phyloP scores from a whole-genome alignment of 2,113 vertebrate species.

The Trematocara unimaculatum region DNA sequence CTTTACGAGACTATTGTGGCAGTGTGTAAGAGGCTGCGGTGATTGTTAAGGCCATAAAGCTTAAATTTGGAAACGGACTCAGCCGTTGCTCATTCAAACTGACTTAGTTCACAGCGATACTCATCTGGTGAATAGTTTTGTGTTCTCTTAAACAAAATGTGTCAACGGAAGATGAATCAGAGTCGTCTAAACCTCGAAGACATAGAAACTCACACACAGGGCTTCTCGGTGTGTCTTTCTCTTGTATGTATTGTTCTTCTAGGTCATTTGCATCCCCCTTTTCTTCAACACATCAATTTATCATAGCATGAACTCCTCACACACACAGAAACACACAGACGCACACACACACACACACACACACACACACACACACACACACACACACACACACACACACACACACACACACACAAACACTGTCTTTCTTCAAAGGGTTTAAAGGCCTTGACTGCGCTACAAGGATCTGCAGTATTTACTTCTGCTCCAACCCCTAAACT shows the following conservation, averaged over 20 bases:
- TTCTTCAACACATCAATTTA: conserved; percentile 34
- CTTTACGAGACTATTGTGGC: neutral
- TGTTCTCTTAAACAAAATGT: conserved; percentile 8
- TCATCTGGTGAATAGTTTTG: conserved; percentile 20
- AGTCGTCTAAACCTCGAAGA: neutral
- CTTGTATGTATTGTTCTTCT: neutral
- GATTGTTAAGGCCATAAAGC: neutral
- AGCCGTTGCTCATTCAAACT: neutral
- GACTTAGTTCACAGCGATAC: neutral
- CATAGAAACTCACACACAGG: neutral
- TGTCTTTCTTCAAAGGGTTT: neutral
- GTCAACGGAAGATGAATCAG: conserved; percentile 29
- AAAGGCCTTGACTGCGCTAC: neutral
- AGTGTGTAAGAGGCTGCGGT: neutral
- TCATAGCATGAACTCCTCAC: conserved; percentile 13
- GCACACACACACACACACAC: neutral
- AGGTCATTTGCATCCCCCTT: conserved; percentile 22
- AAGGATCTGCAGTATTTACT: neutral
- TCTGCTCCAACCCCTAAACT: neutral
- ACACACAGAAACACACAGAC: neutral
- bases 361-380: neutral
- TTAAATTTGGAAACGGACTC: conserved; percentile 1
- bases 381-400: neutral
- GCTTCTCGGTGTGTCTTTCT: neutral
- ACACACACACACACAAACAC: neutral